These are phyloP conservation scores for Megaceryle torquata DNA, from an alignment of 2,113 vertebrate species.

Conservation along the genomic window DNA sequence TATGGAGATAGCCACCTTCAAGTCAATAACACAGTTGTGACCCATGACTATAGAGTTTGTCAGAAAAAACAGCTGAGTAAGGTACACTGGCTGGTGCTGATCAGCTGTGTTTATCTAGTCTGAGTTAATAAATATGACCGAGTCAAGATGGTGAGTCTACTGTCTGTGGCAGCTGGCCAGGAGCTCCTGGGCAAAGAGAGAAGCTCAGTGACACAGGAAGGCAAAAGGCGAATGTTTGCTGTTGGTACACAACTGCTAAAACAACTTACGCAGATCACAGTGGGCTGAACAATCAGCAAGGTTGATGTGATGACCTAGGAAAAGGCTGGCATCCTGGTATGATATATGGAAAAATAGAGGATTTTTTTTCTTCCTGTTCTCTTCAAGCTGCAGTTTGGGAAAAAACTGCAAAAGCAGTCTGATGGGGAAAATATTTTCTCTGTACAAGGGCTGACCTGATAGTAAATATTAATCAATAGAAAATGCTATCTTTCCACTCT, in stretches of 20 bases:
- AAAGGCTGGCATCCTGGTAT: neutral
- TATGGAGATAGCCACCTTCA: neutral
- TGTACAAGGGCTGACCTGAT: neutral
- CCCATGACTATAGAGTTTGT: neutral
- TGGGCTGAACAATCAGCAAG: conserved; percentile 1
- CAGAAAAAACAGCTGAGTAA: neutral
- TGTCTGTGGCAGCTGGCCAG: conserved; percentile 40
- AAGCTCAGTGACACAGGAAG: conserved; percentile 60
- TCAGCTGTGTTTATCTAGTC: conserved; percentile 56
- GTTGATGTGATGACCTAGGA: neutral
- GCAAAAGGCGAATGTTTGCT: conserved; percentile 57
- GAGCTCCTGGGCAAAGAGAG: conserved; percentile 16
- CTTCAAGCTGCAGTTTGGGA: conserved; percentile 27
- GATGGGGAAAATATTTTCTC: conserved; percentile 13
- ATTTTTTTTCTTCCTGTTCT: conserved; percentile 39
- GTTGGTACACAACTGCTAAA: conserved; percentile 51
- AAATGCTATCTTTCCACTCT: neutral
- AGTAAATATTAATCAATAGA: neutral
- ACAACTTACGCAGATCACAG: conserved; percentile 63
- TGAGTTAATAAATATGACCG: conserved; percentile 1
- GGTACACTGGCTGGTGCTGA: neutral
- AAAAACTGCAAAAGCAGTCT: neutral
- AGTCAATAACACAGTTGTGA: neutral
- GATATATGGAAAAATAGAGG: neutral
- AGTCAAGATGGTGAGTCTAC: neutral